Base-by-base conservation (phyloP, 2,888 invertebrate genomes). In the Euspilapteryx auroguttella region DNA sequence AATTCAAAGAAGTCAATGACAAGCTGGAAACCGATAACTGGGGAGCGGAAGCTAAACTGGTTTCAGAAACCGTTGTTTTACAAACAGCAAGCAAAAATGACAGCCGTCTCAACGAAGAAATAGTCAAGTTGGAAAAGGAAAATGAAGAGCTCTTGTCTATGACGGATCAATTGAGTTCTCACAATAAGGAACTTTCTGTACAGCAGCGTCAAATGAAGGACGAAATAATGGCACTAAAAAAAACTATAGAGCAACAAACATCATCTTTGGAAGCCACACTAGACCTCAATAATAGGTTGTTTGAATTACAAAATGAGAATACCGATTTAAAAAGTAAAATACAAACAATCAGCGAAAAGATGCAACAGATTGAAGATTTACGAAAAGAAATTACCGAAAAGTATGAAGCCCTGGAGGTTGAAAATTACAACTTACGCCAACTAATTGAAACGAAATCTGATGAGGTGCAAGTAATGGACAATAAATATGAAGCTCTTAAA, bases 1-100 rank as follows among this genome's bases (percentile, higher is more conserved):
- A 86, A 47, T 85, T 85, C 40, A 80, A 84, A 39, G 86, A 89
- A 45, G 64, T 87, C 2, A 80, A 78, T 39, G 78, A 83, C 29
- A 86, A 87, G 56, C 47, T 90, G 6, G 78, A 61, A 3, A 44
- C 59, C 2, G 36, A 68, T 14, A 64, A 73, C 28, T 65, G 65
- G 68, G 54, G 43, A 28, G 44, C 41, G 12, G 57, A 61, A 12
- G 26, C 39, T 13, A 62, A 57, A 42, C 50, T 44, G 2, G 46
- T 49, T 13, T 39, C 38, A 25, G 46, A 45, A 27, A 44, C 47
- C 38, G 20, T 20, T 5, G 23, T n/a, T 13, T 4, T 35, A 26
- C 20, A 30, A 10, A 12, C 14, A 3, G 8, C 35, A n/a, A 36
- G 36, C 26, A 25, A 33, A 8, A 34, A 41, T 31, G 38, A 44